Evolutionary conservation across 2,888 invertebrate species (phyloP), one percentile per base, ranked within the genome.

Genomic region (Cataglyphis rosenhaueri): DNA sequence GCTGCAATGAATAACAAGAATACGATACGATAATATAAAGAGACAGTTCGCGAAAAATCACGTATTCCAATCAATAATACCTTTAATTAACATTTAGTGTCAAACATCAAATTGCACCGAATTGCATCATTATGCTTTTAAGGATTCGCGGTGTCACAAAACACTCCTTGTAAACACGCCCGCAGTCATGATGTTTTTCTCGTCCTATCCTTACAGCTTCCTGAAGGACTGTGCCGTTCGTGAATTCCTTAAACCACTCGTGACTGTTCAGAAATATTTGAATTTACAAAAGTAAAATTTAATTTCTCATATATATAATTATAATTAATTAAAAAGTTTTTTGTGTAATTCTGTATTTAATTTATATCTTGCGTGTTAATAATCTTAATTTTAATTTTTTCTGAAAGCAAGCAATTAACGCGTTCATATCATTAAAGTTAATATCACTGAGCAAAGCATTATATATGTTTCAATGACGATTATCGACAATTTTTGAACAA

Each of bases 141-240:
- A 94, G 71, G 3, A 93, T 71, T 66, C 86, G 87, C 8, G 90
- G 89, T 5, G 91, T 88, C 29, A 94, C 84, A 8, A 86, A 84
- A 74, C 96, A 96, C 0, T 95, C 95, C 0, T 92, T 90, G 89
- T 95, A 96, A 9, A 91, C 88, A 15, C 48, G 32, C 18, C 91
- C 90, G 87, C 96, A 96, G 82, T 95, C 95, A 0, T 94, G 92
- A 18, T 85, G 94, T 9, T 92, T 83, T 18, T 86, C 92, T 8
- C 93, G 93, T 0, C 96, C 96, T 0, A 93, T 93, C 0, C 91
- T 74, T 81, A 96, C 94, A 0, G 96, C 96, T 61, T 96, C 95
- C 87, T 95, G 94, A 3, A 96, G 92, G 0, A 95, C 92, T 0
- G 96, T 95, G 0, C 95, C 95, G 86, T 96, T 95, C 41, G 95